Evolutionary conservation across 1,140 invertebrate genomes (phyloP).

Genomic region (Triops longicaudatus): DNA sequence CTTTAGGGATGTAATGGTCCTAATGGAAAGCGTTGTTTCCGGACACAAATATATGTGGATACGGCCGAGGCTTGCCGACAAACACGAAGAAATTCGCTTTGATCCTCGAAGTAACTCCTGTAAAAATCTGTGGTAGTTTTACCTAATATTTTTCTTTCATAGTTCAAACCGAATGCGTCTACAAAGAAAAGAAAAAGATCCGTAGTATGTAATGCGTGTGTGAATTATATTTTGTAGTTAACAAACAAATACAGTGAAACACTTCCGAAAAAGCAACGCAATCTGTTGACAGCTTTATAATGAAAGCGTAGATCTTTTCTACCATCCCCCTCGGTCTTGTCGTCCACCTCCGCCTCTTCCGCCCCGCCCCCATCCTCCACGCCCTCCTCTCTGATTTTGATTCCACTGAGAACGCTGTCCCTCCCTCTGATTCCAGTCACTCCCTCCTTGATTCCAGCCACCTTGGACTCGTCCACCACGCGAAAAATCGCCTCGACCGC

Average conservation of each 20-base stretch:
- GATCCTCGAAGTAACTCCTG: conserved; percentile 65
- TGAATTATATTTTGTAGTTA: not conserved
- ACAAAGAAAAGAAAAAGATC: conserved; percentile 29
- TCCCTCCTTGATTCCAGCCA: conserved; percentile 30
- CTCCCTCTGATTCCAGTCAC: conserved; percentile 27
- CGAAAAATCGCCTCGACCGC: conserved; percentile 33
- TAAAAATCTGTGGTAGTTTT: not conserved
- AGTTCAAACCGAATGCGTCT: conserved; percentile 25
- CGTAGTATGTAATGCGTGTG: conserved; percentile 17
- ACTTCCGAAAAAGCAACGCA: not conserved
- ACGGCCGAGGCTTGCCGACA: conserved; percentile 62
- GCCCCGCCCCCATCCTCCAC: conserved; percentile 39
- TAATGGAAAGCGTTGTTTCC: conserved; percentile 64
- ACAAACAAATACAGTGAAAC: not conserved
- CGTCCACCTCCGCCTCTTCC: conserved; percentile 34
- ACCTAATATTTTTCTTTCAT: not conserved
- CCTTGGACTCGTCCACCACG: conserved; percentile 34
- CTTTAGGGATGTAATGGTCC: conserved; percentile 60
- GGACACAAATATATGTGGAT: conserved; percentile 57
- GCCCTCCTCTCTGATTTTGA: conserved; percentile 28
- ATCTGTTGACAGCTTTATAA: not conserved
- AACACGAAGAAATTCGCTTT: conserved; percentile 60
- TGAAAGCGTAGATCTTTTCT: not conserved
- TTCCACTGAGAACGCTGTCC: conserved; percentile 30
- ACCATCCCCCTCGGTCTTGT: conserved; percentile 28